Evolutionary conservation across 2,797 vertebrate genomes (phyloP), one percentile per base, ranked within the genome.

Genomic region (Myotis pilosus): DNA sequence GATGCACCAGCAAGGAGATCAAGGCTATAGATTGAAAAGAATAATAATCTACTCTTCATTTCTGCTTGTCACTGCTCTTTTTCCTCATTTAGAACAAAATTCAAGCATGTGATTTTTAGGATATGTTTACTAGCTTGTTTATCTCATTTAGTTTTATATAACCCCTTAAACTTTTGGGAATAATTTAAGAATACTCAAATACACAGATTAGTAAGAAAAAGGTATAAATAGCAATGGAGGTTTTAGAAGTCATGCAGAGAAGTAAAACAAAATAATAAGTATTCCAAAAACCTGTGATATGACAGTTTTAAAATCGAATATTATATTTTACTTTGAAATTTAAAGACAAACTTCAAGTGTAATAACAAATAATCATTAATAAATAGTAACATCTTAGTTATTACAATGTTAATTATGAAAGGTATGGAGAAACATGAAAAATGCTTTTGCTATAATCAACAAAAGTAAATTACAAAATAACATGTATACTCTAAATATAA

Each of bases 391-490:
- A 74, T 51, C 28, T 69, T 60, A 76, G 23, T 36, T 16, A 91
- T 89, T 84, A 76, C 47, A 80, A 66, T 80, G 8, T 64, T 66
- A 93, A 74, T 66, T 80, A 55, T 60, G 22, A 92, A 28, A 72
- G 20, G 23, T 87, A 4, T 33, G 16, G 64, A 84, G 36, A 75
- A 78, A 71, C 38, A 33, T 57, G n/a, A 28, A 87, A 94, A 76
- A 87, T 92, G 30, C 13, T 89, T 92, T 17, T 62, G 22, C 33
- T 57, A 8, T 51, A 17, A 72, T 0, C 38, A 72, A 72, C 28
- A 91, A 92, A 92, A 47, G 28, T 3, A 95, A 89, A 25, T 93
- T 75, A 47, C 11, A 86, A 91, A 95, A 64, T 57, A 79, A 36
- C 72, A 49, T 41, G 16, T 83, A 41, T 87, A 76, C 3, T 47